Evolutionary conservation across 1,140 invertebrate genomes (phyloP).

Genomic region (Procambarus virginalis): DNA sequence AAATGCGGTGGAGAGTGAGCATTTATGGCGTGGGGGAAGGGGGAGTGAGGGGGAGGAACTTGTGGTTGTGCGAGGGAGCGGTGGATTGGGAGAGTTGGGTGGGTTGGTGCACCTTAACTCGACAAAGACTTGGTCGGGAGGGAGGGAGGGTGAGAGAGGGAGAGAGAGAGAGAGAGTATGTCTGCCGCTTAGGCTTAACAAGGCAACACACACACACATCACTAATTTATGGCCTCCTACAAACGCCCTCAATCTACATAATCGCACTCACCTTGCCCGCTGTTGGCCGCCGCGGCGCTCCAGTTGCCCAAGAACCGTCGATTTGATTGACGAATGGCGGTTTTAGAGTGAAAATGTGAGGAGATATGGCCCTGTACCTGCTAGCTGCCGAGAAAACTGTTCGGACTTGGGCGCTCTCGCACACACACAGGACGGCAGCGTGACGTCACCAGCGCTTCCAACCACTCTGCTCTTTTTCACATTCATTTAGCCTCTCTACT

Average conservation of each 20-base stretch:
- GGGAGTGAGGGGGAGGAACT: background rate
- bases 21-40: too few species aligned
- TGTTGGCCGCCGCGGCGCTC: background rate
- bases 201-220: slow-evolving; percentile 27
- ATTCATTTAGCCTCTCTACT: slow-evolving; percentile 51
- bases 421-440: slow-evolving; percentile 43
- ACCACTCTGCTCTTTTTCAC: slow-evolving; percentile 59
- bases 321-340: background rate
- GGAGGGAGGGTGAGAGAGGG: background rate
- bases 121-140: slow-evolving; percentile 43
- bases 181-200: slow-evolving; percentile 51
- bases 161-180: slow-evolving; percentile 31
- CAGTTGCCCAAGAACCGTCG: background rate
- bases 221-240: slow-evolving; percentile 36
- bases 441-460: slow-evolving; percentile 51
- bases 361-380: slow-evolving; percentile 45
- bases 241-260: background rate
- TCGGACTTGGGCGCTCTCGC: slow-evolving; percentile 43
- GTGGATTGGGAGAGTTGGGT: slow-evolving; percentile 14
- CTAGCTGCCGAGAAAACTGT: slow-evolving; percentile 42
- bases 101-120: slow-evolving; percentile 38
- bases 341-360: slow-evolving; percentile 39
- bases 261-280: slow-evolving; percentile 25
- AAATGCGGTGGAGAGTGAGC: too few species aligned
- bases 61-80: background rate